Evolutionary conservation across 1,140 invertebrate genomes (phyloP), one percentile per base, ranked within the genome.

Genomic region (Pseudachorutes palmiensis): DNA sequence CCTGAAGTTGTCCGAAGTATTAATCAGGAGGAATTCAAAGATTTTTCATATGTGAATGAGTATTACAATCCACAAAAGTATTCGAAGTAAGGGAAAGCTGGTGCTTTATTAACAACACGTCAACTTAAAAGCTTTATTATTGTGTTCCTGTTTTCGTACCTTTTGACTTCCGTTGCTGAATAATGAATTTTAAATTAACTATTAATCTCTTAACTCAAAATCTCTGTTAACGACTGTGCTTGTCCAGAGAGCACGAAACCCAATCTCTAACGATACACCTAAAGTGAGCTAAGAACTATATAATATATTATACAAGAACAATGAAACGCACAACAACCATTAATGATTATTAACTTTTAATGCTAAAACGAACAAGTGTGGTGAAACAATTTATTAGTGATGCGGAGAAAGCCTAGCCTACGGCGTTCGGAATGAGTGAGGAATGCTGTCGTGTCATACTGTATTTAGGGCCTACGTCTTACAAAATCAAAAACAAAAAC

Each of bases 1-100:
- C 81, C 86, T 32, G 92, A 95, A 75, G 88, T 94, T 65, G 83
- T 98, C 57, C 85, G 89, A 69, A 90, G 89, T 70, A 98, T 98
- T 76, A 98, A 97, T 82, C 92, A 97, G 81, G 94, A 97, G 74
- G 94, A 98, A 80, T 99, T 99, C 82, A 84, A 86, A 70, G 95
- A 94, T 48, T 99, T 99, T 80, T 97, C 95, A 64, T 98, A 97
- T 80, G 86, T 95, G 69, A 98, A 99, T 81, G 83, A 85, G 72
- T 92, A 96, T 78, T 98, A 87, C 81, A 89, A 89, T 81, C 89
- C 90, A 55, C 51, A 55, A 55, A 55, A 55, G 51, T 55, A 55
- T 55, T 55, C 51, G 5, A 55, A 55, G 24, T 55, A 55, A 24
- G 24, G 24, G n/a, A n/a, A n/a, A 24, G 24, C 5, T 24, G 51